Percentiles rank a stretch among this genome's conserved stretches.
These are phyloP conservation scores for Apotomis turbidana DNA, from an alignment of 2,888 invertebrate species.

Conservation along the genomic window DNA sequence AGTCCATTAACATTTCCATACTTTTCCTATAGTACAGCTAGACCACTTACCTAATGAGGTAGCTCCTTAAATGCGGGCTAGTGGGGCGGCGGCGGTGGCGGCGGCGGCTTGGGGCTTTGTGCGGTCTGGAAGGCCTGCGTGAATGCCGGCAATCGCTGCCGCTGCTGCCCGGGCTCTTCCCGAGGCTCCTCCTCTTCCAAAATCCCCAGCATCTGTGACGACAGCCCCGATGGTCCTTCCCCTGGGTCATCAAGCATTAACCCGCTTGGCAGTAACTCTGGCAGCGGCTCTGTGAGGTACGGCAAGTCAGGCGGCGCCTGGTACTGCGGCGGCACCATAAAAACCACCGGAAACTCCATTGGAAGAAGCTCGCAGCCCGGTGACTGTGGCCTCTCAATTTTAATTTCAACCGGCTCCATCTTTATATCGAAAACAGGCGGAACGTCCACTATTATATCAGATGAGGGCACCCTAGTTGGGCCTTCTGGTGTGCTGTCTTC, in stretches of 20 bases:
- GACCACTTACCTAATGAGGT: conserved; percentile 81
- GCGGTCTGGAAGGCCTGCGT: conserved; percentile 79
- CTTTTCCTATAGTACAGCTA: conserved; percentile 75
- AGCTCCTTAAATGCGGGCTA: conserved; percentile 79
- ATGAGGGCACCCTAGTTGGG: conserved; percentile 68
- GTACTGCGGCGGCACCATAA: conserved; percentile 68
- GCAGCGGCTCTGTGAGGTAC: conserved; percentile 52
- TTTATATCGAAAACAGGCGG: conserved; percentile 67
- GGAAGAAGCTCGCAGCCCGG: conserved; percentile 62
- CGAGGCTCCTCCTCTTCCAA: conserved; percentile 62
- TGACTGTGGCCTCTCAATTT: conserved; percentile 65
- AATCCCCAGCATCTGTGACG: conserved; percentile 70
- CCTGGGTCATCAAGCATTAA: conserved; percentile 69
- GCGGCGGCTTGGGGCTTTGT: conserved; percentile 74
- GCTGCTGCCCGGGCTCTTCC: conserved; percentile 65
- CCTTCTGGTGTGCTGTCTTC: conserved; percentile 62
- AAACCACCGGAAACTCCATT: conserved; percentile 71
- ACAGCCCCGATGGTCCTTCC: conserved; percentile 74
- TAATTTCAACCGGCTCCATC: conserved; percentile 67
- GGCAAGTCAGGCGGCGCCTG: conserved; percentile 62
- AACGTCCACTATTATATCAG: conserved; percentile 75
- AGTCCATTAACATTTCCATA: conserved; percentile 57
- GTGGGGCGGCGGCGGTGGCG: conserved; percentile 75
- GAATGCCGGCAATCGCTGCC: conserved; percentile 76
- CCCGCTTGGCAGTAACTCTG: conserved; percentile 54